Conservation (phyloP, 2,888 invertebrate genomes). For the Amaurobius ferox region DNA sequence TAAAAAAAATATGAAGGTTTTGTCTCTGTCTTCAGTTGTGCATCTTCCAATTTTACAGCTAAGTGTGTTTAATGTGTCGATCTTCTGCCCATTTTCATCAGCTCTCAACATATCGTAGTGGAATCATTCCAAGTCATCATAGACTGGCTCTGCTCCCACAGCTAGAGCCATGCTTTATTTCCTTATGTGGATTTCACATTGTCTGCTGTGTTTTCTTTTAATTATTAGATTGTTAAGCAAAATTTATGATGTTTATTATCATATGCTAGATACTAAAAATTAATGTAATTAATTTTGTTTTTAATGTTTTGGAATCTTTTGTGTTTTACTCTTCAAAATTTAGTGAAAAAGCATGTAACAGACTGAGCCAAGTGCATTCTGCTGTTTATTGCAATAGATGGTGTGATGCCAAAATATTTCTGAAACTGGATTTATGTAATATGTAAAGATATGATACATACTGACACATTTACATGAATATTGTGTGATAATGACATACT, state of each 20-base stretch:
- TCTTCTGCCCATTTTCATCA: slow-evolving; percentile 49
- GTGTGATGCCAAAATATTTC: no score
- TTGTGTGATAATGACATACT: neutral
- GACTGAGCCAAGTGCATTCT: neutral
- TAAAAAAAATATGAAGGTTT: neutral
- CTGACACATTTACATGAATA: no score
- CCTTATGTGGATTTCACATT: slow-evolving; percentile 6
- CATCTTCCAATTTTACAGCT: slow-evolving; percentile 28
- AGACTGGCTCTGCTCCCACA: slow-evolving; percentile 20
- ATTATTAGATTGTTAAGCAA: neutral
- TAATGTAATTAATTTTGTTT: neutral
- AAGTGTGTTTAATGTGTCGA: slow-evolving; percentile 44
- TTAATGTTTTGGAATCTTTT: neutral
- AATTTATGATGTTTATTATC: neutral
- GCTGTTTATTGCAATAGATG: neutral
- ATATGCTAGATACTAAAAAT: neutral
- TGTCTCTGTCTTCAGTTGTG: slow-evolving; percentile 32
- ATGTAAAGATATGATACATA: no score
- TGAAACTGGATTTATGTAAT: no score
- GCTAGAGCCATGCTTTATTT: slow-evolving; percentile 19
- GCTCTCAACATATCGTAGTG: slow-evolving; percentile 60
- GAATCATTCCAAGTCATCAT: slow-evolving; percentile 57
- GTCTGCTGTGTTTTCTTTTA: slow-evolving; percentile 9
- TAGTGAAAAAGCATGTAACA: neutral
- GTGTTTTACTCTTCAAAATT: neutral